phyloP scores from a whole-genome alignment of 2,113 vertebrate genomes.

The Planiliza haematocheilus region DNA sequence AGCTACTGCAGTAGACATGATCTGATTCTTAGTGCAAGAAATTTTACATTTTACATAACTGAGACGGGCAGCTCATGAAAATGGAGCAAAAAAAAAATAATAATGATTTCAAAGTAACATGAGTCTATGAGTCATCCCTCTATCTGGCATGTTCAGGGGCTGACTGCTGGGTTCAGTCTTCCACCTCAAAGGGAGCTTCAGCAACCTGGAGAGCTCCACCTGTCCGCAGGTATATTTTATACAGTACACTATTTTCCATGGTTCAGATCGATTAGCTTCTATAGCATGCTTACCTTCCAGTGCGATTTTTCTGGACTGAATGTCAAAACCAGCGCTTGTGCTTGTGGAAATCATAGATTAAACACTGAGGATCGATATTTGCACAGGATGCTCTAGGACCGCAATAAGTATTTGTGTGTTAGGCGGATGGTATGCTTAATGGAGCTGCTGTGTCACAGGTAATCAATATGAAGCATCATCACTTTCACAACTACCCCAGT shows the following conservation, averaged over 20 bases:
- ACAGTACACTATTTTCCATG: background rate
- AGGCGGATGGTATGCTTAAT: slow-evolving; percentile 44
- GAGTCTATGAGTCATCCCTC: slow-evolving; percentile 22
- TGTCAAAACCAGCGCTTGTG: background rate
- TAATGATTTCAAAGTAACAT: slow-evolving; percentile 1
- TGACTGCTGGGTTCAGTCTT: slow-evolving; percentile 13
- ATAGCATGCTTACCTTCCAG: background rate
- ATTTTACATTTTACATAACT: background rate
- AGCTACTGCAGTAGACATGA: background rate
- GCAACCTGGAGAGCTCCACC: slow-evolving; percentile 45
- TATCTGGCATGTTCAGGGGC: slow-evolving; percentile 9
- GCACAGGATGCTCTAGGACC: slow-evolving; percentile 43
- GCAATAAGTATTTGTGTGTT: background rate
- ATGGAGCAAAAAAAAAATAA: background rate
- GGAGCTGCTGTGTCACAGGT: slow-evolving; percentile 67
- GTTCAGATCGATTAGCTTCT: slow-evolving; percentile 11
- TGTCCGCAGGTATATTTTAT: slow-evolving; percentile 16
- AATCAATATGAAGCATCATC: slow-evolving; percentile 56
- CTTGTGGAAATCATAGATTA: slow-evolving; percentile 22
- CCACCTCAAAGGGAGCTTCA: slow-evolving; percentile 33
- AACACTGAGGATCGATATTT: slow-evolving; percentile 50
- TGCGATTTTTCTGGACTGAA: slow-evolving; percentile 18
- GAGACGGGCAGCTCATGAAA: background rate
- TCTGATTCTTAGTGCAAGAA: background rate
- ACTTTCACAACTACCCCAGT: slow-evolving; percentile 25